Evolutionary conservation across 2,113 vertebrate genomes (phyloP).

Genomic region (Vireo altiloquus): DNA sequence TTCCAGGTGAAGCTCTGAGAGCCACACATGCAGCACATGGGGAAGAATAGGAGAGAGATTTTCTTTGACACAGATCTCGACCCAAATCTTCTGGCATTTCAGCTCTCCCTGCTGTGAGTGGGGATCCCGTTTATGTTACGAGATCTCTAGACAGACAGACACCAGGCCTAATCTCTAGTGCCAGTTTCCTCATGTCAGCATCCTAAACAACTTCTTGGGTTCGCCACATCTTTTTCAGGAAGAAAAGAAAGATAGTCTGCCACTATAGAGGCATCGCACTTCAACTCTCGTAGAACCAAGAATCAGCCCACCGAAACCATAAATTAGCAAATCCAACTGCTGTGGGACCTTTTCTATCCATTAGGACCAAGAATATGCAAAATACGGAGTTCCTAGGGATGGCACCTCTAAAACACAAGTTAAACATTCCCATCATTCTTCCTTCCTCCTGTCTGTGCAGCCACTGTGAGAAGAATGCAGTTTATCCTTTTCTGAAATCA

Average conservation of each 20-base stretch:
- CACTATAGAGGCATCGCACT: not conserved
- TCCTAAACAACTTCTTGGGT: not conserved
- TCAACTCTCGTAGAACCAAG: not conserved
- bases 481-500: not conserved
- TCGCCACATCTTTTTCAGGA: not conserved
- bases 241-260: not conserved
- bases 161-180: not conserved
- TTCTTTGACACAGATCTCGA: not conserved
- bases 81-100: not conserved
- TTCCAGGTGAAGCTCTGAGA: not conserved
- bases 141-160: not conserved
- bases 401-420: not conserved
- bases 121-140: not conserved
- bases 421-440: not conserved
- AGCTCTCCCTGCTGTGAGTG: not conserved
- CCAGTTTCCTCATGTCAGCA: not conserved
- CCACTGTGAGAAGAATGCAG: not conserved
- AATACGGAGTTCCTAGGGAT: not conserved
- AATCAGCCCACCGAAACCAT: not conserved
- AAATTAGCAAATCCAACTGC: not conserved
- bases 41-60: not conserved
- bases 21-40: rapidly evolving
- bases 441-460: not conserved
- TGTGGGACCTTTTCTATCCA: not conserved
- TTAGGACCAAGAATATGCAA: not conserved